Conservation (phyloP, 2,797 vertebrate genomes). For the Chelmon rostratus region DNA sequence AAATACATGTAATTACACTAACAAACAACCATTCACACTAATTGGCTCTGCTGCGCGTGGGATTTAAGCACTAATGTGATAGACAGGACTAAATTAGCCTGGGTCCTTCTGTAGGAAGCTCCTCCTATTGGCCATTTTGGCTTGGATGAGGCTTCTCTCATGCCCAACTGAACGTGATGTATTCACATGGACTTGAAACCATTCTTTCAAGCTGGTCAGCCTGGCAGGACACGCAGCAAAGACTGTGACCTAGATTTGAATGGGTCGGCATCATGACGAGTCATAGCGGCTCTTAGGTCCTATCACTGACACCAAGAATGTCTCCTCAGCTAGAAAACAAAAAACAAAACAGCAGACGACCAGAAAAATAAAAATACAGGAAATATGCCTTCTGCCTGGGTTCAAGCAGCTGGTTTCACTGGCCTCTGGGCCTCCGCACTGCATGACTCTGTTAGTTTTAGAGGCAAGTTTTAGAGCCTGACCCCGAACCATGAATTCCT, state of each 20-base stretch:
- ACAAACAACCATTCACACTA: conserved; percentile 23
- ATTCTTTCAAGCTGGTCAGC: conserved; percentile 16
- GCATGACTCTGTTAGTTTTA: not conserved
- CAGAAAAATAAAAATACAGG: not conserved
- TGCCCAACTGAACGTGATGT: not conserved
- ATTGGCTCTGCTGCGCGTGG: conserved; percentile 10
- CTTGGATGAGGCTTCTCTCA: not conserved
- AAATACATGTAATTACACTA: not conserved
- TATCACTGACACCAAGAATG: not conserved
- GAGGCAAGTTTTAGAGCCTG: not conserved
- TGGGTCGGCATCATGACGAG: not conserved
- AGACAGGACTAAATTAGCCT: conserved; percentile 32
- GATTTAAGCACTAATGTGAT: conserved; percentile 48
- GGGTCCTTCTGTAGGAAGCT: conserved; percentile 7
- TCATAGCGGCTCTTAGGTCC: not conserved
- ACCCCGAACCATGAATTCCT: not conserved
- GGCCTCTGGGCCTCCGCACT: not conserved
- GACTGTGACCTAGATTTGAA: not conserved
- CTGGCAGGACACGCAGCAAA: not conserved
- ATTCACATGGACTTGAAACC: not conserved
- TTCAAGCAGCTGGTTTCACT: not conserved
- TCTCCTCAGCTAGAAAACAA: not conserved
- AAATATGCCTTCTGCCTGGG: not conserved
- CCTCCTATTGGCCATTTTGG: conserved; percentile 11
- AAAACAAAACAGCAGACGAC: not conserved